Evolutionary conservation across 1,140 invertebrate species (phyloP).

Genomic region (Microplitis demolitor): DNA sequence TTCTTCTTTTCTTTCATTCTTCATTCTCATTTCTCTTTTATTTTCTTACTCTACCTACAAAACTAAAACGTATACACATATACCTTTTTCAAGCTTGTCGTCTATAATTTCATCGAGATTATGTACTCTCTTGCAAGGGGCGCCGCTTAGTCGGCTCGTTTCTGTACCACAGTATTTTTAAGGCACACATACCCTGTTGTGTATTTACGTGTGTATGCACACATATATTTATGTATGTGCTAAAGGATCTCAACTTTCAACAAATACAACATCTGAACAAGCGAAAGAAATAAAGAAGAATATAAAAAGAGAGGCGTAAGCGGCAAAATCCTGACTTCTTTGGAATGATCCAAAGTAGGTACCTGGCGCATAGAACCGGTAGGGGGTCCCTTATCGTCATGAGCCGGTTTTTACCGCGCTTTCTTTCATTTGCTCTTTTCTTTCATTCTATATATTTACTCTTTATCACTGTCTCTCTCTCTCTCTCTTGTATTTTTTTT

Average conservation of each 20-base stretch:
- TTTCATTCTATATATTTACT: too few relatives aligned
- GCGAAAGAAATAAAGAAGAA: background rate
- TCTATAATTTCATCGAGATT: slow-evolving; percentile 21
- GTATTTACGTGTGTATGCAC: background rate
- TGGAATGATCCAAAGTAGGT: background rate
- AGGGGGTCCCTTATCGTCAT: slow-evolving; percentile 49
- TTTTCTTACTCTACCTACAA: background rate
- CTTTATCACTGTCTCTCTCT: background rate
- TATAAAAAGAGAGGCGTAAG: background rate
- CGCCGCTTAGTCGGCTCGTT: slow-evolving; percentile 5
- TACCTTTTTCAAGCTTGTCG: slow-evolving; percentile 7
- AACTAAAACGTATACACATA: background rate
- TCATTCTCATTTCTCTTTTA: slow-evolving; percentile 27
- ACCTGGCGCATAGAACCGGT: slow-evolving; percentile 42
- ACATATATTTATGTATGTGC: background rate
- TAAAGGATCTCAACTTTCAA: too few relatives aligned
- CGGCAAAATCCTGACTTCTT: slow-evolving; percentile 1
- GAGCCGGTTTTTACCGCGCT: slow-evolving; percentile 54
- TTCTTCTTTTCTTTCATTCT: slow-evolving; percentile 11
- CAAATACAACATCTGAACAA: too few relatives aligned
- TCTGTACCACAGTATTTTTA: background rate
- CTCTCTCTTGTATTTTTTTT: background rate
- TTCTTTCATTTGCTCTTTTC: slow-evolving; percentile 40
- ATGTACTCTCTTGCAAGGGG: slow-evolving; percentile 9
- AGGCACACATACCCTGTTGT: background rate